These are phyloP conservation scores for Candoia aspera DNA, from an alignment of 2,113 vertebrate species.

Conservation along the genomic window DNA sequence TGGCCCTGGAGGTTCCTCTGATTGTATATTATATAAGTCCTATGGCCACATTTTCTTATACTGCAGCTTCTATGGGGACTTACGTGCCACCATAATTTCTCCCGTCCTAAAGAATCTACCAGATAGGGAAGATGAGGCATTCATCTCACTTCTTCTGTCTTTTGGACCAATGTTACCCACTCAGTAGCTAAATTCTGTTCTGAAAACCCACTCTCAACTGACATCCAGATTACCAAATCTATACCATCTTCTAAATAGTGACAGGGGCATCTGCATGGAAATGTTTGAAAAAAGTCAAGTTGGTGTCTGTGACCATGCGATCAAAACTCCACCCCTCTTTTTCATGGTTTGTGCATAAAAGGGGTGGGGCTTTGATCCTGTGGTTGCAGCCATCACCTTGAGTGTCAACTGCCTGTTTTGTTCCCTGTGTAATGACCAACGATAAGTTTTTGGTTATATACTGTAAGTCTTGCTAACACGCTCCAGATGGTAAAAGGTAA, in stretches of 20 bases:
- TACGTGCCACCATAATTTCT: neutral
- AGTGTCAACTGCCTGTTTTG: too few species aligned
- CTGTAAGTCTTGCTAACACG: too few species aligned
- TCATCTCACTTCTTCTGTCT: neutral
- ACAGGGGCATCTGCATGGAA: neutral
- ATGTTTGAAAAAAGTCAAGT: neutral
- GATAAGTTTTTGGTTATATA: too few species aligned
- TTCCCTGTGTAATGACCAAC: too few species aligned
- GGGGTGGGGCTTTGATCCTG: too few species aligned
- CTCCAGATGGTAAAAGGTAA: too few species aligned
- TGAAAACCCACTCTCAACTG: neutral
- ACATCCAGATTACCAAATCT: neutral
- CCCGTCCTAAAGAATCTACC: neutral
- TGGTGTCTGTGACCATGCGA: neutral
- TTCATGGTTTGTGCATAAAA: too few species aligned
- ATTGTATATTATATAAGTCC: neutral
- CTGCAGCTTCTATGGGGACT: neutral
- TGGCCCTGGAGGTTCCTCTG: neutral
- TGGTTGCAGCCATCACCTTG: too few species aligned
- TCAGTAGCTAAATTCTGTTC: neutral
- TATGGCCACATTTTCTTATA: neutral
- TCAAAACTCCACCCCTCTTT: neutral
- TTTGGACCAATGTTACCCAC: neutral
- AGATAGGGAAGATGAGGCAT: neutral
- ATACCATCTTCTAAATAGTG: neutral